A percentile compares a stretch with the other conserved stretches of the same genome.
Conservation (phyloP, 2,113 vertebrate genomes). For the Amblyornis subalaris region DNA sequence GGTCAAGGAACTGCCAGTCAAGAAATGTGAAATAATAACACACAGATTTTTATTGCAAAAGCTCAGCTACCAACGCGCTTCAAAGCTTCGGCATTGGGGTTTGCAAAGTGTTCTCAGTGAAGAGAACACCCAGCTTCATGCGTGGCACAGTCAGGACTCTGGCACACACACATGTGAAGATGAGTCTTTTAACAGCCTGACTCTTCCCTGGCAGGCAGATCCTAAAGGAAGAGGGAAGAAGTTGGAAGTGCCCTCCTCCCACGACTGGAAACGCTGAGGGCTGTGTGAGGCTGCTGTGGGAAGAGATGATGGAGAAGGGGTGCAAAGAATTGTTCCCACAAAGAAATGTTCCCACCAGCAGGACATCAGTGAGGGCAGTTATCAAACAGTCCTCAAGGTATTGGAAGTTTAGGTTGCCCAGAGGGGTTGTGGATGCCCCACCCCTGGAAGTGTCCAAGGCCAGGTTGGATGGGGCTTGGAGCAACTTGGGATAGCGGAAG, state of each 20-base stretch:
- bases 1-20: background rate
- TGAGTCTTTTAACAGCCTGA: background rate
- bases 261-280: background rate
- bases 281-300: background rate
- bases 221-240: background rate
- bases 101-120: background rate
- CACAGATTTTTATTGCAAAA: background rate
- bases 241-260: background rate
- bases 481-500: background rate
- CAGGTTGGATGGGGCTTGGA: background rate
- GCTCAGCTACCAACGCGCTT: background rate
- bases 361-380: background rate
- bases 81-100: background rate
- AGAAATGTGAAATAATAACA: background rate
- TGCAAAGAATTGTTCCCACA: background rate
- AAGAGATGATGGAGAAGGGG: background rate
- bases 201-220: background rate
- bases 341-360: background rate
- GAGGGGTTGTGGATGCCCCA: background rate
- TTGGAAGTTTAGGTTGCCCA: background rate
- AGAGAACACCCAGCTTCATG: background rate
- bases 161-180: background rate
- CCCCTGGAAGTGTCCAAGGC: background rate
- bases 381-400: background rate
- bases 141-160: background rate